These are phyloP conservation scores for Argyrosomus regius DNA, from an alignment of 2,797 vertebrate species.

Conservation along the genomic window DNA sequence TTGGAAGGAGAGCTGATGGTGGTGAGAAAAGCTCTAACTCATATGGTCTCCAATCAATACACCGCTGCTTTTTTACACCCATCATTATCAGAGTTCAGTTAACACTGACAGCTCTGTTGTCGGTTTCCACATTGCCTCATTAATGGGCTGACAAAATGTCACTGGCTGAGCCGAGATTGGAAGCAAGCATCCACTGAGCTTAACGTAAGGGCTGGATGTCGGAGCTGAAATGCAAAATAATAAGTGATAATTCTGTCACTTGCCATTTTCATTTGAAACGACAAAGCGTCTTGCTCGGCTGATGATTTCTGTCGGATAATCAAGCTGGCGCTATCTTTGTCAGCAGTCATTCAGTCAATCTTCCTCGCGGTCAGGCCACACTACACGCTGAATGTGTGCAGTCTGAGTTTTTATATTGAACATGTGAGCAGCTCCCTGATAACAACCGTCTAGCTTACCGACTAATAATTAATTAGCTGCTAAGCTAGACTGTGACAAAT, in stretches of 20 bases:
- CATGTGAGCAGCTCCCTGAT: not conserved
- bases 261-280: not conserved
- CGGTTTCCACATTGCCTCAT: constrained; percentile 53
- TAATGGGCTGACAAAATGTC: constrained; percentile 59
- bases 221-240: constrained; percentile 22
- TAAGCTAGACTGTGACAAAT: too few relatives aligned
- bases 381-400: not conserved
- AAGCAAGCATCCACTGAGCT: constrained; percentile 18
- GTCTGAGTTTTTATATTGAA: not conserved
- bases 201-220: constrained; percentile 13
- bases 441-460: not conserved
- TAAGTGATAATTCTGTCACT: constrained; percentile 20
- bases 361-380: not conserved
- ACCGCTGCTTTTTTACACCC: constrained; percentile 17
- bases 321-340: not conserved
- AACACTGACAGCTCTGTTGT: constrained; percentile 37
- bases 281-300: not conserved
- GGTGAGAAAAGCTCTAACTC: constrained; percentile 10
- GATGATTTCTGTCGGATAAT: not conserved
- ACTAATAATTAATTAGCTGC: not conserved
- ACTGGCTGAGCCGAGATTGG: constrained; percentile 35
- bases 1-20: not conserved
- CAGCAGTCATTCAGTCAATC: constrained; percentile 4
- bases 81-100: constrained; percentile 33
- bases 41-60: not conserved